These are phyloP conservation scores for Drosophila virilis DNA, from an alignment of 1,140 invertebrate genomes.

Conservation along the genomic window DNA sequence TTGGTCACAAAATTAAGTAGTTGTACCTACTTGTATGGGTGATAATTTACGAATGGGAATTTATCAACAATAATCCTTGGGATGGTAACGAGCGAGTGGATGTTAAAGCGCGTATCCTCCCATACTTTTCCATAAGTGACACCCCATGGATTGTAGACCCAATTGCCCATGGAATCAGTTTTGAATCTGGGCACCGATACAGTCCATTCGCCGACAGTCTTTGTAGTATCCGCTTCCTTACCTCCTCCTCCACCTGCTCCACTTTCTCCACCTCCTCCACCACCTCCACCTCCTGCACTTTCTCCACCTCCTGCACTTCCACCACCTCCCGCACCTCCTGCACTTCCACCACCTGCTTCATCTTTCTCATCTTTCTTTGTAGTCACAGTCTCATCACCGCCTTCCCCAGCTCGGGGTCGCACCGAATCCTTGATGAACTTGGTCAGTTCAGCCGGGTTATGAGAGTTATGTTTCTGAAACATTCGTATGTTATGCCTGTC, in stretches of 20 bases:
- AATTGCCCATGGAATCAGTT: constrained; percentile 20
- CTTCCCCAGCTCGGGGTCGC: no score
- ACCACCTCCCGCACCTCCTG: no score
- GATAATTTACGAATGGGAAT: neutral
- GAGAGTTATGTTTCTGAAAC: neutral
- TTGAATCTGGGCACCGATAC: constrained; percentile 1
- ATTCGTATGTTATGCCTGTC: neutral
- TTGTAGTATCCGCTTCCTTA: no score
- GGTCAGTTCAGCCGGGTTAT: no score
- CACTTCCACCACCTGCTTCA: no score
- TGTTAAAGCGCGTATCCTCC: constrained; percentile 24
- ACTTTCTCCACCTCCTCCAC: no score
- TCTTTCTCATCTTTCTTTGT: neutral
- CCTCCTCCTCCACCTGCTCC: no score
- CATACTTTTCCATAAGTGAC: constrained; percentile 20
- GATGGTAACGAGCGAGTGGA: neutral
- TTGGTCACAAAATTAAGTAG: no score
- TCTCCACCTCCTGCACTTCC: no score
- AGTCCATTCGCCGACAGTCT: neutral
- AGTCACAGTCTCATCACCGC: no score
- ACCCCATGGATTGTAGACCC: constrained; percentile 36
- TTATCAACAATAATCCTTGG: neutral
- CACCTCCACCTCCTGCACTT: neutral
- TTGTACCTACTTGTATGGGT: neutral
- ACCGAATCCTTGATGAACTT: no score